A percentile compares a stretch with the other conserved stretches of the same genome.
These are phyloP conservation scores for Nipponia nippon DNA, from an alignment of 2,113 vertebrate species.

Conservation along the genomic window DNA sequence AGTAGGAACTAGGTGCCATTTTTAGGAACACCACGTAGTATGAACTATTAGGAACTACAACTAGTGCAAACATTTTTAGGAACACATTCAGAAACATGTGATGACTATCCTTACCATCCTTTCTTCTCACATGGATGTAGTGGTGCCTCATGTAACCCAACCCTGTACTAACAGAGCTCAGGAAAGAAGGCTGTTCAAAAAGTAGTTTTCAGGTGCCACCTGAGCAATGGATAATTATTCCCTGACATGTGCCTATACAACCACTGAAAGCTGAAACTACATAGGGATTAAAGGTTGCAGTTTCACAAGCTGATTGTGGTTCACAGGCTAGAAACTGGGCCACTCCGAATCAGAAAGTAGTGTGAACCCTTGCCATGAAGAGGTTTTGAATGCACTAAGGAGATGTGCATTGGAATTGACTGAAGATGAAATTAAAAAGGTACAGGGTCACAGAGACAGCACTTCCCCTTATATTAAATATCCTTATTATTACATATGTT, in stretches of 20 bases:
- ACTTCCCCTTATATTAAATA: not conserved
- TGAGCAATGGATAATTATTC: not conserved
- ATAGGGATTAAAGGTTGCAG: not conserved
- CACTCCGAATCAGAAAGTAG: not conserved
- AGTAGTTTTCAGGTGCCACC: not conserved
- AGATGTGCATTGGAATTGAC: not conserved
- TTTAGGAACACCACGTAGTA: not conserved
- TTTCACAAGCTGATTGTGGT: not conserved
- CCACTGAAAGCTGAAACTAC: not conserved
- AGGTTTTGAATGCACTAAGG: not conserved
- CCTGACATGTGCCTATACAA: not conserved
- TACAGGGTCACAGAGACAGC: not conserved
- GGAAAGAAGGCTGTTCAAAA: not conserved
- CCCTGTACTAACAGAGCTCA: not conserved
- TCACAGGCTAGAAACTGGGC: not conserved
- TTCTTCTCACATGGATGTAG: not conserved
- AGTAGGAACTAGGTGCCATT: not conserved
- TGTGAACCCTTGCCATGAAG: not conserved
- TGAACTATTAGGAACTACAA: not conserved
- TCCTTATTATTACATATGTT: not conserved
- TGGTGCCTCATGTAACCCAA: not conserved
- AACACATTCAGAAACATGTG: not conserved
- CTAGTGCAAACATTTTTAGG: not conserved
- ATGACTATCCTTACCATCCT: not conserved
- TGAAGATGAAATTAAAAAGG: not conserved